Conservation (phyloP, 2,113 vertebrate genomes). For the Notarius lentiginosus region DNA sequence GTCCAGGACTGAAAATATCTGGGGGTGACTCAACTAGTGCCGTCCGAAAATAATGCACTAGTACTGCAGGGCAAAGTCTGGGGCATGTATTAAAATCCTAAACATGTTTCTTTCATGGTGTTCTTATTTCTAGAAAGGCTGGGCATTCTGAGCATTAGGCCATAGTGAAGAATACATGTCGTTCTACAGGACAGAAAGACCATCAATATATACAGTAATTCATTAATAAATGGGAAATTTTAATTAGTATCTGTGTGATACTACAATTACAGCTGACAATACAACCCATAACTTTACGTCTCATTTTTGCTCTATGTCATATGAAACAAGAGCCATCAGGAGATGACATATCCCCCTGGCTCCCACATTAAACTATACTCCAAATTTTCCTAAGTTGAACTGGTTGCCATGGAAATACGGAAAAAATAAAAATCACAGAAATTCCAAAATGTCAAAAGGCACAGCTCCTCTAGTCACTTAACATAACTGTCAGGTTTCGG, state of each 20-base stretch:
- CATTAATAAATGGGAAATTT: not conserved
- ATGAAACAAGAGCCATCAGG: not conserved
- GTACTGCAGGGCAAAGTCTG: conserved; percentile 30
- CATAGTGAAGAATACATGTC: not conserved
- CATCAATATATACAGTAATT: not conserved
- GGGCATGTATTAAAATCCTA: conserved; percentile 23
- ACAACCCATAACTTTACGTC: not conserved
- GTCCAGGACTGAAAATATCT: conserved; percentile 31
- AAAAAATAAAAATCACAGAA: no score
- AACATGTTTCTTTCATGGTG: conserved; percentile 19
- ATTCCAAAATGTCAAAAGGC: no score
- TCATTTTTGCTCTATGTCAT: not conserved
- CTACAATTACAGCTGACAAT: not conserved
- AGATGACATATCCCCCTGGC: no score
- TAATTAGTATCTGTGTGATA: not conserved
- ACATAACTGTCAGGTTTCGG: no score
- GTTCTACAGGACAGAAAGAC: not conserved
- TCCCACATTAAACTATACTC: no score
- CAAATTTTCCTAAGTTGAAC: no score
- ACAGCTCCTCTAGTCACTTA: no score
- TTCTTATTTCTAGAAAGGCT: conserved; percentile 21
- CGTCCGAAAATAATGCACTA: conserved; percentile 36
- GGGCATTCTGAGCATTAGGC: conserved; percentile 2
- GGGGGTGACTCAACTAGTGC: conserved; percentile 25
- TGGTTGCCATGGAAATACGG: no score